Evolutionary conservation across 1,140 invertebrate species (phyloP), one percentile per base, ranked within the genome.

Genomic region (Dendrolimus kikuchii): DNA sequence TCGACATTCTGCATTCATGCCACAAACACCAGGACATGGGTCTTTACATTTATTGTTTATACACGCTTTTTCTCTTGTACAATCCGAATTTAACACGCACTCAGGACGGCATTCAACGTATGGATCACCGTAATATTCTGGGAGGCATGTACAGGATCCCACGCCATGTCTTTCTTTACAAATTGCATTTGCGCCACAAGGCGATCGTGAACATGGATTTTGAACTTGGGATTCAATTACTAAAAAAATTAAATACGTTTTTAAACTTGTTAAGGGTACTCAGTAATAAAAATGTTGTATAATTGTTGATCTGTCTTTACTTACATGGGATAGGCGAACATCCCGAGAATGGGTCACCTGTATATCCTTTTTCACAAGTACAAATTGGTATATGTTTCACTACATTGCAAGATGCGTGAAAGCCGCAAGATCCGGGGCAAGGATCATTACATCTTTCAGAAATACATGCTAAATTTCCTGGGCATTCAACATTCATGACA

Each of bases 151-250:
- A 78, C 93, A 94, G 46, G 92, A 92, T 39, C 92, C 92, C 56
- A 90, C 89, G 54, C 90, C 90, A 68, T 92, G 89, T 50, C 90
- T 87, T 86, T 95, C 93, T 81, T 93, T 92, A 80, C 95, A 96
- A 48, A 92, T 63, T 23, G 94, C 93, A 82, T 95, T 96, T 5
- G 91, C 88, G n/a, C 94, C 94, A 79, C 94, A 96, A 7, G 94
- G 95, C 46, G 89, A 91, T 45, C 88, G 89, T 46, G 81, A 71
- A 71, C 92, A 93, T 6, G 91, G 91, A 70, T 88, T 88, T 55
- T 81, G 84, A 49, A 85, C 59, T 71, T 77, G 86, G 46, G 74
- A 71, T 65, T 83, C 83, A 39, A 81, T 77, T 23, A 65, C 82
- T 86, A 78, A 53, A 77, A 77, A 9, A 55, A 58, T 43, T 50